These are phyloP conservation scores for Antitype chi DNA, from an alignment of 2,888 invertebrate genomes.

Conservation along the genomic window DNA sequence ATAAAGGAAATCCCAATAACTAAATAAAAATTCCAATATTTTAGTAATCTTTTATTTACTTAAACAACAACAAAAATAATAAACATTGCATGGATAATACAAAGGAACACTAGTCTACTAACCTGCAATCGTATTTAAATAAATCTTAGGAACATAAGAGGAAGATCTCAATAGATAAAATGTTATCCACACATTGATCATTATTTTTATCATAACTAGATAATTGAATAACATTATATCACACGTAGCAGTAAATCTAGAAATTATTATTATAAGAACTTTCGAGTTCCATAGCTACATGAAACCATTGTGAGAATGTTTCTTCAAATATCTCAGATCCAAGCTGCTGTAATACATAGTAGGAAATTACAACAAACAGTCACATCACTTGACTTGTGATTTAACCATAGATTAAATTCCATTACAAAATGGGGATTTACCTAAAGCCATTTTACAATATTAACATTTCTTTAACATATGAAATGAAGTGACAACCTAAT, in stretches of 20 bases:
- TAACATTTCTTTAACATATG: neutral
- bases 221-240: constrained; percentile 69
- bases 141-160: constrained; percentile 65
- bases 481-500: constrained; percentile 5
- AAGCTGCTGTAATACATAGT: neutral
- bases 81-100: constrained; percentile 62
- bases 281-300: constrained; percentile 49
- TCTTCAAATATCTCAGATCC: neutral
- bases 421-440: constrained; percentile 9
- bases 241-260: constrained; percentile 67
- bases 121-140: constrained; percentile 53
- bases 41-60: constrained; percentile 63
- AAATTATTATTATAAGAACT: constrained; percentile 46
- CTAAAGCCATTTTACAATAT: neutral
- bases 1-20: neutral
- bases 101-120: constrained; percentile 53
- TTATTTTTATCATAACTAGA: constrained; percentile 59
- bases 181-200: constrained; percentile 58
- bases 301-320: neutral
- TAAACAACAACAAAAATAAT: constrained; percentile 65
- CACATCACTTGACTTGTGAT: constrained; percentile 1
- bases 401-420: neutral
- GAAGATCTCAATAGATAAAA: constrained; percentile 57
- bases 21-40: constrained; percentile 34
- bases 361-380: constrained; percentile 4